Evolutionary conservation across 2,113 vertebrate species (phyloP).

Genomic region (Trochalopteron elliotii): DNA sequence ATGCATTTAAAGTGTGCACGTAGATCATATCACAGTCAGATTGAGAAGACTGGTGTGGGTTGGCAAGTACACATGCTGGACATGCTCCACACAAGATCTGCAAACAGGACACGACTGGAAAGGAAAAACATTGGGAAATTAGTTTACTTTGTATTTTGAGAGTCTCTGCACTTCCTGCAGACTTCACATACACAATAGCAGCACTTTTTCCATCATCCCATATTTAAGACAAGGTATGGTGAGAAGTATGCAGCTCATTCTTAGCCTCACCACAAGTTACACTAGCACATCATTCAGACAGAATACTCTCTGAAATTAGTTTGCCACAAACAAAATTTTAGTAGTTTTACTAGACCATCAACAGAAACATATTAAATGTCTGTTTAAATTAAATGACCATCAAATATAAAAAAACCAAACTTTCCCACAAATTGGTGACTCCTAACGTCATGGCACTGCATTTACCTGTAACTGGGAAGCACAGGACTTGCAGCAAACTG

Average conservation of each 20-base stretch:
- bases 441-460: background rate
- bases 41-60: constrained; percentile 95
- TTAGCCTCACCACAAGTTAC: background rate
- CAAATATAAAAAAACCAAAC: background rate
- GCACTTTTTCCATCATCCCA: background rate
- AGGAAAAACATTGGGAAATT: background rate
- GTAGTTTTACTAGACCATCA: background rate
- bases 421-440: background rate
- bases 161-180: background rate
- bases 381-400: background rate
- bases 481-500: constrained; percentile 93
- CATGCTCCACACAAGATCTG: constrained; percentile 88
- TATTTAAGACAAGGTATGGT: background rate
- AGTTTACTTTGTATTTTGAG: background rate
- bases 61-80: constrained; percentile 95
- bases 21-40: constrained; percentile 81
- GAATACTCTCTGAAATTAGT: background rate
- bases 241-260: background rate
- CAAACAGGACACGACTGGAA: constrained; percentile 91
- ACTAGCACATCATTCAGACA: background rate
- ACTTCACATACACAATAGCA: background rate
- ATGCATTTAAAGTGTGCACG: background rate
- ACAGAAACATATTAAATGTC: background rate
- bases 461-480: constrained; percentile 91
- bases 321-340: background rate